Percentiles rank a stretch among this genome's conserved stretches.
Conservation (phyloP, 2,113 vertebrate species). For the Solenodon paradoxus region DNA sequence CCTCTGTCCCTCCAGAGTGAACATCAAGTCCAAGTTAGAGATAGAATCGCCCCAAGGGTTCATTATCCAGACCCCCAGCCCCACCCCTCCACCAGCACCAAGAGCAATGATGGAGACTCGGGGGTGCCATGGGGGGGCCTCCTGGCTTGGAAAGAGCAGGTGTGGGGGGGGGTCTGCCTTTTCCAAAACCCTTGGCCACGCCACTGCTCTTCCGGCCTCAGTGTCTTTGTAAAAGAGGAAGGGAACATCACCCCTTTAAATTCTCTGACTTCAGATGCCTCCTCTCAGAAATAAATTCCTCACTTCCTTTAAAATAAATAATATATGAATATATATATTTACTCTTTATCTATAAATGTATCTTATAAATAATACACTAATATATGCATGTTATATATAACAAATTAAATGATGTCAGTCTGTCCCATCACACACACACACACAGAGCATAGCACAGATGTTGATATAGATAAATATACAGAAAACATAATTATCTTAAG, state of each 20-base stretch:
- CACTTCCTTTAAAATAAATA: not conserved
- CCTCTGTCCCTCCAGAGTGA: not conserved
- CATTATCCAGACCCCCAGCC: not conserved
- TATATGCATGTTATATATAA: not conserved
- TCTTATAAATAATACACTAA: not conserved
- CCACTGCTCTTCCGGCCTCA: not conserved
- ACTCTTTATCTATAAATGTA: not conserved
- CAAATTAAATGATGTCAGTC: not conserved
- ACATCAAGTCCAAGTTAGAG: not conserved
- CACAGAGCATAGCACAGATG: not conserved
- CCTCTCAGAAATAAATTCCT: not conserved
- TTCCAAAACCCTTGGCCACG: not conserved
- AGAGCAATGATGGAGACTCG: too few species aligned
- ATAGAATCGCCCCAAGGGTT: not conserved
- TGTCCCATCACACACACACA: not conserved
- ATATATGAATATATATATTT: not conserved
- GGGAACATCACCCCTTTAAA: not conserved
- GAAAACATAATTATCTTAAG: not conserved
- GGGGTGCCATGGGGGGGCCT: fast-evolving
- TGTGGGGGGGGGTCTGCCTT: not conserved
- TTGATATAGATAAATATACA: not conserved
- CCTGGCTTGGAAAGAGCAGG: not conserved
- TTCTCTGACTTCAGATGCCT: not conserved
- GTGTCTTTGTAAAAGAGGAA: not conserved
- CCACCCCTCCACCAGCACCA: too few species aligned